Evolutionary conservation across 2,888 invertebrate genomes (phyloP).

Genomic region (Bugula neritina): DNA sequence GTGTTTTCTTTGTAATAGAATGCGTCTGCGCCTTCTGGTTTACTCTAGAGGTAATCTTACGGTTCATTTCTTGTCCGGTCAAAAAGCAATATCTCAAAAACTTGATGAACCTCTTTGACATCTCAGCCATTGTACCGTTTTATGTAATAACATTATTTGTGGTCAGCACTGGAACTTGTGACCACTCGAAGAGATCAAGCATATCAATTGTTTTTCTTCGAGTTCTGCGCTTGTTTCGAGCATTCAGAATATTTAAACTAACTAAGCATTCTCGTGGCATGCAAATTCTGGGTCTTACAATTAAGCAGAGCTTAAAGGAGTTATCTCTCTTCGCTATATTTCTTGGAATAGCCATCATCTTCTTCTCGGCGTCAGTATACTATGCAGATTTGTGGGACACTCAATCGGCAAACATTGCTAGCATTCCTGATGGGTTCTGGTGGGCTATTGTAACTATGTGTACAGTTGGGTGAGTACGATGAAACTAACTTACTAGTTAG

Average conservation of each 20-base stretch:
- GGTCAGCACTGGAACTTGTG: background rate
- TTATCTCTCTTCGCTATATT: slow-evolving; percentile 49
- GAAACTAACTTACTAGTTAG: too few relatives aligned
- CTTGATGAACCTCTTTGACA: slow-evolving; percentile 49
- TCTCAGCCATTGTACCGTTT: slow-evolving; percentile 48
- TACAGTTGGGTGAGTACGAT: slow-evolving; percentile 23
- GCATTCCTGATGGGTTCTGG: slow-evolving; percentile 52
- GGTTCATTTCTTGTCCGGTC: slow-evolving; percentile 43
- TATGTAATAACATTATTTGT: slow-evolving; percentile 38
- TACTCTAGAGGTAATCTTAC: slow-evolving; percentile 45
- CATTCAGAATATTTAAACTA: slow-evolving; percentile 42
- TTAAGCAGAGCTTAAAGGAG: slow-evolving; percentile 45
- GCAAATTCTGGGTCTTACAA: slow-evolving; percentile 47
- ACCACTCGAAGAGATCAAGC: slow-evolving; percentile 9
- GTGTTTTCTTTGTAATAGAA: slow-evolving; percentile 48
- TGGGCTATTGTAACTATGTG: slow-evolving; percentile 47
- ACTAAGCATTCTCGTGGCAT: slow-evolving; percentile 50
- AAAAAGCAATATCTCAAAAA: slow-evolving; percentile 41
- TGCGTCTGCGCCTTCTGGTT: slow-evolving; percentile 50
- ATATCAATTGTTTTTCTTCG: slow-evolving; percentile 36
- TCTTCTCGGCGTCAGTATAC: slow-evolving; percentile 48
- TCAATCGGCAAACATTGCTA: slow-evolving; percentile 39
- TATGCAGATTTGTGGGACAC: slow-evolving; percentile 44
- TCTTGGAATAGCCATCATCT: slow-evolving; percentile 47
- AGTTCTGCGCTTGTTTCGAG: slow-evolving; percentile 45